These are phyloP conservation scores for Dasypus novemcinctus DNA, from an alignment of 2,113 vertebrate genomes.

Conservation along the genomic window DNA sequence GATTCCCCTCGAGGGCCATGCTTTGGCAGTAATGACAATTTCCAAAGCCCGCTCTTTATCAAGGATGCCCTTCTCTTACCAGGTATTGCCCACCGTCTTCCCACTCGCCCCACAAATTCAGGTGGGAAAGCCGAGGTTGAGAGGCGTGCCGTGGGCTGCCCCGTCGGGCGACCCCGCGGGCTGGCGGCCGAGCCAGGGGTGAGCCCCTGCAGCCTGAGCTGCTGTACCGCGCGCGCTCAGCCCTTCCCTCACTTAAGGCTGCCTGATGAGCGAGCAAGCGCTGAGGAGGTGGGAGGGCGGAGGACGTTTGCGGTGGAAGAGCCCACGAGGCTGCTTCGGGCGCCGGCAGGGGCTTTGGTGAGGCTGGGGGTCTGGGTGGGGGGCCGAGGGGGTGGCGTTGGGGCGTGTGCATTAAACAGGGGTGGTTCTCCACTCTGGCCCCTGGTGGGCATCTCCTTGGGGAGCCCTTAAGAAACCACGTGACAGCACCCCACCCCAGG, in stretches of 20 bases:
- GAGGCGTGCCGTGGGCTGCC: no score
- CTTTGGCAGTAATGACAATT: no score
- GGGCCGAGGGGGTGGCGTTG: no score
- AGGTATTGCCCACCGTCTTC: rapidly evolving
- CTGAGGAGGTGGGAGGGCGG: neutral
- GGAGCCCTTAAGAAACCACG: neutral
- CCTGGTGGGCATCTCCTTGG: neutral
- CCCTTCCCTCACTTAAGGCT: neutral
- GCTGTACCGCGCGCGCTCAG: rapidly evolving
- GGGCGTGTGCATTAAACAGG: no score
- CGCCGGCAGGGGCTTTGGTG: rapidly evolving
- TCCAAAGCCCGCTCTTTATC: neutral
- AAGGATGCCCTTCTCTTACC: neutral
- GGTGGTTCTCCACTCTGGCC: neutral
- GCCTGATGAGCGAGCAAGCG: rapidly evolving
- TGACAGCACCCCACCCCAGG: neutral
- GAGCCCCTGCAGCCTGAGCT: neutral
- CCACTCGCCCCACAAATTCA: rapidly evolving
- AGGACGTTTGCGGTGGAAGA: neutral
- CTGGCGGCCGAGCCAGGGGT: rapidly evolving
- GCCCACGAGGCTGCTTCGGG: rapidly evolving
- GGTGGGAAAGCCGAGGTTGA: neutral
- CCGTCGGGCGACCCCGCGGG: rapidly evolving
- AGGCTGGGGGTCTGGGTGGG: neutral
- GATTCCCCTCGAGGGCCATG: neutral